Evolutionary conservation across 2,113 vertebrate genomes (phyloP), one percentile per base, ranked within the genome.

Genomic region (Pipra filicauda): DNA sequence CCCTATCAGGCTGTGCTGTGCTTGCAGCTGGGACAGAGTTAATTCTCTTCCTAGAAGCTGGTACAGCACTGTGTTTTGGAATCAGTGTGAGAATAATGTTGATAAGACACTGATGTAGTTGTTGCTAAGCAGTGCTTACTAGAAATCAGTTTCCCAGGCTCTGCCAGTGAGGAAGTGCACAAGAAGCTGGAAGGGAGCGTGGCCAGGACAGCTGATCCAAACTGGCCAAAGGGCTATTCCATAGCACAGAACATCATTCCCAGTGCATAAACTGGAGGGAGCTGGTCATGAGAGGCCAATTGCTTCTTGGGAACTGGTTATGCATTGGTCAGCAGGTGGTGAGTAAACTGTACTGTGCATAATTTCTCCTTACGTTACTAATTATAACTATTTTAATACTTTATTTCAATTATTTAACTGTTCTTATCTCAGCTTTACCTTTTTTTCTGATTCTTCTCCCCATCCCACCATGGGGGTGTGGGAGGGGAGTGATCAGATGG

Each of bases 41-140:
- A 90, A 90, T 77, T 71, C 88, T 28, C 11, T 37, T 77, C 64
- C 79, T 5, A 55, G 79, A 2, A 55, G 72, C 72, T 84, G 79
- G 35, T 71, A 71, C 57, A 77, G 65, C 2, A 5, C 72, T 9
- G 76, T 84, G 72, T 12, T 71, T 84, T 28, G 72, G 80, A 57
- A 31, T 64, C 88, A 71, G 80, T 84, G 88, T 28, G 49, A 84
- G 80, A 90, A 77, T 44, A 43, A 57, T 55, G 57, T 51, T 84
- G 88, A 71, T 84, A 84, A 77, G 65, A 84, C 80, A 71, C 31
- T 57, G 49, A 64, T 71, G 80, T 24, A 90, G 88, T 15, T 90
- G 88, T 90, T 84, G 80, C 72, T 90, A 90, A 71, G 88, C 88
- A 84, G 65, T 44, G 65, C 80, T 90, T 37, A 64, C 80, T 71